A percentile compares a stretch with the other conserved stretches of the same genome.
phyloP scores from a whole-genome alignment of 2,888 invertebrate genomes.

The Phania funesta region DNA sequence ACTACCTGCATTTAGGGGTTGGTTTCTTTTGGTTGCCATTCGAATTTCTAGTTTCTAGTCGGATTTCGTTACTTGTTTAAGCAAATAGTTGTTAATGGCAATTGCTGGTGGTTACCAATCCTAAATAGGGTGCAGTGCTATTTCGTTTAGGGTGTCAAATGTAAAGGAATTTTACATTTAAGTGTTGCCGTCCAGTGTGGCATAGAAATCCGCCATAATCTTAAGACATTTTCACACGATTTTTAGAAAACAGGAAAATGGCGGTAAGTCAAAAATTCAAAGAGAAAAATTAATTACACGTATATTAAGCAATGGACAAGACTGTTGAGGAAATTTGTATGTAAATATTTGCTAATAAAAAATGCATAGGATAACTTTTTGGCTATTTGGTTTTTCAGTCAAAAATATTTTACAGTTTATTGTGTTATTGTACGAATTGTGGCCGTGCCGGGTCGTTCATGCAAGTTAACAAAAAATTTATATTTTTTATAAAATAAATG shows the following conservation, averaged over 20 bases:
- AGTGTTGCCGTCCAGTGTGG: neutral
- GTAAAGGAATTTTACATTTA: constrained; percentile 12
- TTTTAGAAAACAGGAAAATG: neutral
- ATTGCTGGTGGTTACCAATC: constrained; percentile 42
- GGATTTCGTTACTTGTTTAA: constrained; percentile 23
- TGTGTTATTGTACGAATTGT: too few relatives aligned
- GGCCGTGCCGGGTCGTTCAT: too few relatives aligned
- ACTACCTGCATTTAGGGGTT: constrained; percentile 53
- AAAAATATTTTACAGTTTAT: too few relatives aligned
- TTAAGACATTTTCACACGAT: constrained; percentile 13
- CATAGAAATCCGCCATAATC: constrained; percentile 21
- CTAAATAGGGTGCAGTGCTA: constrained; percentile 51
- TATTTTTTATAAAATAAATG: too few relatives aligned
- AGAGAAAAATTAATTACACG: neutral
- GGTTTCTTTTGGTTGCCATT: constrained; percentile 53
- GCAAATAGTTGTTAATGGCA: neutral
- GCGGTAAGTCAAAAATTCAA: neutral
- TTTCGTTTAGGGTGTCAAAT: constrained; percentile 38
- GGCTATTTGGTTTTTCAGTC: too few relatives aligned
- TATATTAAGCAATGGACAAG: neutral
- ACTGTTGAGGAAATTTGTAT: neutral
- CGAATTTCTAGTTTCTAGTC: constrained; percentile 52
- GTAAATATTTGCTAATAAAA: too few relatives aligned
- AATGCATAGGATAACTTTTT: too few relatives aligned
- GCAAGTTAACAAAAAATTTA: too few relatives aligned